Evolutionary conservation across 2,113 vertebrate species (phyloP).

Genomic region (Myrmecophaga tridactyla): DNA sequence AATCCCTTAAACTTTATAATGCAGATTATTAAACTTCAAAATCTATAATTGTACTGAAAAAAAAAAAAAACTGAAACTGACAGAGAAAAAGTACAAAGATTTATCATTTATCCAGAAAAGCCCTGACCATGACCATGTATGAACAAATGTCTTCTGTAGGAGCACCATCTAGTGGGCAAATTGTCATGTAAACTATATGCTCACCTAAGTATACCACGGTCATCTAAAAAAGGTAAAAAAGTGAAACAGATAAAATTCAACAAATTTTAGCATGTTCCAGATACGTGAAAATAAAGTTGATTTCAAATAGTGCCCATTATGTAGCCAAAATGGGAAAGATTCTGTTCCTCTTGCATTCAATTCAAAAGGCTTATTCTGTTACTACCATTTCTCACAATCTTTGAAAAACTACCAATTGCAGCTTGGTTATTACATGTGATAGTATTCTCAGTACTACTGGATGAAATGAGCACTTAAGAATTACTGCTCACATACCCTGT

Average conservation of each 20-base stretch:
- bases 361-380: not conserved
- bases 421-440: not conserved
- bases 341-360: not conserved
- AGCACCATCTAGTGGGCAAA: slow-evolving; percentile 74
- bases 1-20: slow-evolving; percentile 18
- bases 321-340: slow-evolving; percentile 14
- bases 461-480: not conserved
- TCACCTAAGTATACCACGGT: not conserved
- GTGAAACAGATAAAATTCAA: not conserved
- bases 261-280: not conserved
- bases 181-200: not conserved
- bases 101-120: slow-evolving; percentile 51
- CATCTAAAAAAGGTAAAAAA: not conserved
- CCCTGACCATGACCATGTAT: not conserved
- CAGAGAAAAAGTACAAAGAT: not conserved
- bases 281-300: slow-evolving; percentile 31
- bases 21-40: slow-evolving; percentile 45
- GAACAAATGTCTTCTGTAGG: slow-evolving; percentile 51
- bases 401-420: not conserved
- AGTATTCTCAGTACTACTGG: not conserved
- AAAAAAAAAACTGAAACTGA: not conserved
- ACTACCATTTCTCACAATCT: not conserved
- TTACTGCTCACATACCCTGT: not conserved
- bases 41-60: not conserved
- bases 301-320: not conserved